Conservation (phyloP, 2,888 invertebrate species). For the Mermis nigrescens region DNA sequence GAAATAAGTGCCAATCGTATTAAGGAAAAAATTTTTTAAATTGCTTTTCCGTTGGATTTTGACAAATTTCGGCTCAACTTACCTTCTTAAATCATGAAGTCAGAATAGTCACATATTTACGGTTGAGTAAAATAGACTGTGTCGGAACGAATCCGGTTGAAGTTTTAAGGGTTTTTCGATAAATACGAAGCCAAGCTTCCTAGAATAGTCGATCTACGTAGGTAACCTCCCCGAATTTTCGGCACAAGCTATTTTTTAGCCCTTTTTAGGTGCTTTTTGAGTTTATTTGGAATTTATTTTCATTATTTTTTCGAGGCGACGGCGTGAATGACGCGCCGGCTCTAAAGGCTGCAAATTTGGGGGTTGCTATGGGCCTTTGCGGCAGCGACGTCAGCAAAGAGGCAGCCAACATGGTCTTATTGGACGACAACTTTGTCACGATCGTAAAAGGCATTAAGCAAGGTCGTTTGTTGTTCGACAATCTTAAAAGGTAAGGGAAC, state of each 20-base stretch:
- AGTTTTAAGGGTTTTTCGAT: too few relatives aligned
- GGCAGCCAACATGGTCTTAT: slow-evolving; percentile 4
- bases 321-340: slow-evolving; percentile 5
- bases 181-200: too few relatives aligned
- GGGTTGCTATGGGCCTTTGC: slow-evolving; percentile 5
- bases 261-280: too few relatives aligned
- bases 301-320: background rate
- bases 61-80: background rate
- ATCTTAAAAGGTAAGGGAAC: too few relatives aligned
- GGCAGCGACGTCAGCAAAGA: slow-evolving; percentile 6
- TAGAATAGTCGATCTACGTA: background rate
- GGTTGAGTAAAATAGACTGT: too few relatives aligned
- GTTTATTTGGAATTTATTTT: too few relatives aligned
- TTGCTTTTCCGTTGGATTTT: background rate
- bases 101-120: too few relatives aligned
- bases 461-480: background rate
- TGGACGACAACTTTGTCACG: slow-evolving; percentile 4
- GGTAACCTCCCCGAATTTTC: too few relatives aligned
- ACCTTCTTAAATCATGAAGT: too few relatives aligned
- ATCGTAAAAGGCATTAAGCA: slow-evolving; percentile 1
- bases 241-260: too few relatives aligned
- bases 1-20: too few relatives aligned
- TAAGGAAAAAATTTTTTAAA: background rate
- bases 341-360: background rate
- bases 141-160: too few relatives aligned